Conservation (phyloP, 2,888 invertebrate genomes). For the Synergus japonicus region DNA sequence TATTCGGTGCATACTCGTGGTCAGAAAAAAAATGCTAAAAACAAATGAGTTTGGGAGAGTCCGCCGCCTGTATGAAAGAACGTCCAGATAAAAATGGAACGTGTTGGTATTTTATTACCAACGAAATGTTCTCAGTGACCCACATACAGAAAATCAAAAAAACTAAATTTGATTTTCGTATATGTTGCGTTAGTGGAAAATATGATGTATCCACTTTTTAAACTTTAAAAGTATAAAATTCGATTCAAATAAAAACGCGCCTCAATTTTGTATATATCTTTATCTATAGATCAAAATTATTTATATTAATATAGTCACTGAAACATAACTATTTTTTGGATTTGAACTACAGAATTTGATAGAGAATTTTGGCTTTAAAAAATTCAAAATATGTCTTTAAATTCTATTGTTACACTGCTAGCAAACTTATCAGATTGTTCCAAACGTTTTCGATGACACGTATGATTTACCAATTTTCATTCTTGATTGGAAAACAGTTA, state of each 20-base stretch:
- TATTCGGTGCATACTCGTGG: not conserved
- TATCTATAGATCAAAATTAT: not conserved
- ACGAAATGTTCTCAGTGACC: not conserved
- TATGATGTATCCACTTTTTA: no score
- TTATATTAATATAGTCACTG: not conserved
- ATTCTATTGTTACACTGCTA: slow-evolving; percentile 11
- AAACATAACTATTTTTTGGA: not conserved
- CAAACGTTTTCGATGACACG: slow-evolving; percentile 19
- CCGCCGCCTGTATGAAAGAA: not conserved
- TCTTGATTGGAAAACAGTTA: slow-evolving; percentile 34
- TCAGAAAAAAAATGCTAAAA: not conserved
- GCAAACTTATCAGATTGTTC: slow-evolving; percentile 30
- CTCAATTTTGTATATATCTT: not conserved
- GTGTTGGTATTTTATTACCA: not conserved
- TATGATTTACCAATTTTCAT: slow-evolving; percentile 28
- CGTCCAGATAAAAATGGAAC: not conserved
- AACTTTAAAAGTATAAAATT: no score
- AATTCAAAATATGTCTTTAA: slow-evolving; percentile 1
- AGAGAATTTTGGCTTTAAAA: not conserved
- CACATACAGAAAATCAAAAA: not conserved
- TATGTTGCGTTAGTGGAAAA: no score
- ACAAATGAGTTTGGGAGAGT: not conserved
- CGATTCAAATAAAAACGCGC: no score
- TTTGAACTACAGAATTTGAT: not conserved
- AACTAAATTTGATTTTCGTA: not conserved